A percentile compares a stretch with the other conserved stretches of the same genome.
Evolutionary conservation across 2,888 invertebrate species (phyloP).

Genomic region (Agonopterix arenella): DNA sequence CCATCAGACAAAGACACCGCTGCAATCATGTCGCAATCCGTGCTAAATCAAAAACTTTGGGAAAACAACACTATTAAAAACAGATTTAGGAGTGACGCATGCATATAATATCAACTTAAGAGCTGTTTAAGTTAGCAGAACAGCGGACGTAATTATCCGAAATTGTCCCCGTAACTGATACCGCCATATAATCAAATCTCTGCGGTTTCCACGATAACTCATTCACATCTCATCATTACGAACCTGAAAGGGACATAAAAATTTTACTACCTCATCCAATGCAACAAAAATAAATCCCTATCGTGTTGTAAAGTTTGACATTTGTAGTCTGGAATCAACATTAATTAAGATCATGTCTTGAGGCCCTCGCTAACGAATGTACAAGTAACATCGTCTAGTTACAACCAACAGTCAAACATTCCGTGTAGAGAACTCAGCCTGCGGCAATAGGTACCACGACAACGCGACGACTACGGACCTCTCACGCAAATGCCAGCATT

Average conservation of each 20-base stretch:
- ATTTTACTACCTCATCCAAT: not conserved
- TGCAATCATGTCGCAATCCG: constrained; percentile 54
- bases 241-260: not conserved
- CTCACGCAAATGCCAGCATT: constrained; percentile 55
- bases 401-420: constrained; percentile 13
- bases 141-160: constrained; percentile 34
- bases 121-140: constrained; percentile 30
- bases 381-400: constrained; percentile 6
- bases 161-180: constrained; percentile 25
- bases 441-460: constrained; percentile 23
- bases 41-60: constrained; percentile 39
- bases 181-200: constrained; percentile 16
- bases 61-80: constrained; percentile 64
- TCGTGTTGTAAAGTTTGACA: no score
- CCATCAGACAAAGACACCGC: constrained; percentile 49
- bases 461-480: constrained; percentile 37
- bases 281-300: no score
- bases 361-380: constrained; percentile 1
- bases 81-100: constrained; percentile 57
- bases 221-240: constrained; percentile 9
- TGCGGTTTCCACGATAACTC: constrained; percentile 15
- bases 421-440: constrained; percentile 29
- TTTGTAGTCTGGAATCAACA: not conserved
- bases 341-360: constrained; percentile 1
- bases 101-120: constrained; percentile 37